Evolutionary conservation across 1,140 invertebrate genomes (phyloP).

Genomic region (Plectrocnemia conspersa): DNA sequence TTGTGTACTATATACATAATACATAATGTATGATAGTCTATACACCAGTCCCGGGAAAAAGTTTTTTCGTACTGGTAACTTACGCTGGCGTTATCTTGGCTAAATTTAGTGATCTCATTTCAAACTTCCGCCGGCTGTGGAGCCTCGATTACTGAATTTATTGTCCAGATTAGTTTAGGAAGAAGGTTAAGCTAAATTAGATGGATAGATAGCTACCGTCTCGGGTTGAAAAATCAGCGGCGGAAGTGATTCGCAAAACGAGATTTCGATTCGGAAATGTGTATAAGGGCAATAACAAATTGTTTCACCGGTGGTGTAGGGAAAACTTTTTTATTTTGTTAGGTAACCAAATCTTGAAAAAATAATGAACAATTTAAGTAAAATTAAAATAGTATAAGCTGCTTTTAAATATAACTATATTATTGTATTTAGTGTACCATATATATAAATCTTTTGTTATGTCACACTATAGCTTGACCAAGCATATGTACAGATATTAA

Average conservation of each 20-base stretch:
- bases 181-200: constrained; percentile 25
- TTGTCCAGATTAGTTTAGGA: constrained; percentile 34
- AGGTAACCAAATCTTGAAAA: too few species aligned
- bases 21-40: too few species aligned
- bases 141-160: constrained; percentile 34
- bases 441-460: too few species aligned
- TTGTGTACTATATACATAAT: too few species aligned
- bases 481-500: too few species aligned
- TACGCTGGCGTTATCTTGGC: constrained; percentile 24
- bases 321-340: constrained; percentile 18
- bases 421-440: too few species aligned
- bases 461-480: too few species aligned
- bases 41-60: too few species aligned
- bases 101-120: constrained; percentile 35
- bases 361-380: too few species aligned
- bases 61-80: constrained; percentile 10
- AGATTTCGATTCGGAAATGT: constrained; percentile 24
- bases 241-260: constrained; percentile 14
- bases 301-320: background rate
- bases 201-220: constrained; percentile 22
- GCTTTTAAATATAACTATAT: too few species aligned
- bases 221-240: constrained; percentile 21
- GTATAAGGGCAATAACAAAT: constrained; percentile 11
- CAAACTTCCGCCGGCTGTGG: constrained; percentile 27
- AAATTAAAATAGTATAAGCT: too few species aligned